Base-by-base conservation (phyloP, 2,888 invertebrate species). In the Deroplatys truncata region DNA sequence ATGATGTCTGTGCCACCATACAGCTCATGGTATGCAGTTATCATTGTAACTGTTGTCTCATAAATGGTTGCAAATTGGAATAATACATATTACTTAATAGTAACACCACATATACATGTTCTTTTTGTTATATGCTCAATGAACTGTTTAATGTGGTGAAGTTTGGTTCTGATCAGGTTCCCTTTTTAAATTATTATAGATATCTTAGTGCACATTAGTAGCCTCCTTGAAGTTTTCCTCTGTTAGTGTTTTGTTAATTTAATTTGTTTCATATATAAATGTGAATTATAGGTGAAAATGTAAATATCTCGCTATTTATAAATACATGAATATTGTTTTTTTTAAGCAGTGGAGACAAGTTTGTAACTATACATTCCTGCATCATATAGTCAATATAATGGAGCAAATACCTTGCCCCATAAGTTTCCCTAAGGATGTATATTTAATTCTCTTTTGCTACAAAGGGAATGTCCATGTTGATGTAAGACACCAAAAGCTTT, bases 401-500 rank as follows among this genome's bases (percentile, higher is more conserved):
- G 82, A 87, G 83, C 87, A 87, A 87, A 72, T n/a, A 83, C 35
- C 84, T 86, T 88, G 90, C 88, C 86, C 56, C 84, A 84, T 85
- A 84, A 88, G 29, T 90, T 84, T 88, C 88, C 90, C 86, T 85
- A 86, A 72, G 20, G 7, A 72, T 72, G 20, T 72, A 72, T 72
- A 72, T 72, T 84, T 88, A 43, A 72, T 88, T 88, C 89, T 84
- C 85, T 82, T 84, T 89, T 84, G 29, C 86, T 86, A 28, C 82
- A 83, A 83, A 86, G 86, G 85, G 89, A 89, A 86, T 43, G 43
- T 88, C 84, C 20, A 87, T 89, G 35, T 89, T 84, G 82, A 83
- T 85, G 83, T 86, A 90, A 88, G 88, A 90, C 90, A 90, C 90
- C 90, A 90, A 90, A 88, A 88, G 88, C 88, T 90, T 88, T 88